Evolutionary conservation across 2,797 vertebrate species (phyloP).

Genomic region (Cephalopachus bancanus): DNA sequence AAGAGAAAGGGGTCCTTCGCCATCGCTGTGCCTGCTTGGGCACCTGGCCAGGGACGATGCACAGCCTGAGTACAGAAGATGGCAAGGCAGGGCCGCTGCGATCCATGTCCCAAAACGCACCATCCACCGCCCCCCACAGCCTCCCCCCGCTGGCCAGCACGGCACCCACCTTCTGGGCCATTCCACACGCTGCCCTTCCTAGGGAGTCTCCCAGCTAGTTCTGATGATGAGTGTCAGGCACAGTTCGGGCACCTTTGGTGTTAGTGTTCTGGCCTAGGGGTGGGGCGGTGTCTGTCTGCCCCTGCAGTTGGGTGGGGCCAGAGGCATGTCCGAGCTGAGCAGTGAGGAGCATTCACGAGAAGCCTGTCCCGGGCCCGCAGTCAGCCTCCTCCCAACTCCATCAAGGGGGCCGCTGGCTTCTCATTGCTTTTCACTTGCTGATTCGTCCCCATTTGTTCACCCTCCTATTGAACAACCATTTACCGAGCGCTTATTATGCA

Average conservation of each 20-base stretch:
- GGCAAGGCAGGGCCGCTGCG: rapidly evolving
- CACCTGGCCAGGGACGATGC: not conserved
- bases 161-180: too few species aligned
- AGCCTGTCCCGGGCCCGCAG: too few species aligned
- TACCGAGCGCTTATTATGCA: rapidly evolving
- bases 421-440: not conserved
- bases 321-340: not conserved
- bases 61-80: not conserved
- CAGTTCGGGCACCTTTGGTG: not conserved
- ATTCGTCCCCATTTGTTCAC: not conserved
- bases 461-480: not conserved
- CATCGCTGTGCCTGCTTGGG: not conserved
- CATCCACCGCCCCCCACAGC: rapidly evolving
- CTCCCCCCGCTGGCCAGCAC: not conserved
- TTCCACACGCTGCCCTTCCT: not conserved
- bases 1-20: not conserved
- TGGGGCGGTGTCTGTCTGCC: not conserved
- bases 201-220: not conserved
- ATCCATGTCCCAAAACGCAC: rapidly evolving
- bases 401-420: rapidly evolving
- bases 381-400: not conserved
- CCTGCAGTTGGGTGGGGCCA: not conserved
- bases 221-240: not conserved
- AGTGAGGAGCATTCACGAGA: rapidly evolving
- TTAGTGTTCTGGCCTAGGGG: not conserved